phyloP scores from a whole-genome alignment of 2,888 invertebrate genomes.

The Hetaerina titia region DNA sequence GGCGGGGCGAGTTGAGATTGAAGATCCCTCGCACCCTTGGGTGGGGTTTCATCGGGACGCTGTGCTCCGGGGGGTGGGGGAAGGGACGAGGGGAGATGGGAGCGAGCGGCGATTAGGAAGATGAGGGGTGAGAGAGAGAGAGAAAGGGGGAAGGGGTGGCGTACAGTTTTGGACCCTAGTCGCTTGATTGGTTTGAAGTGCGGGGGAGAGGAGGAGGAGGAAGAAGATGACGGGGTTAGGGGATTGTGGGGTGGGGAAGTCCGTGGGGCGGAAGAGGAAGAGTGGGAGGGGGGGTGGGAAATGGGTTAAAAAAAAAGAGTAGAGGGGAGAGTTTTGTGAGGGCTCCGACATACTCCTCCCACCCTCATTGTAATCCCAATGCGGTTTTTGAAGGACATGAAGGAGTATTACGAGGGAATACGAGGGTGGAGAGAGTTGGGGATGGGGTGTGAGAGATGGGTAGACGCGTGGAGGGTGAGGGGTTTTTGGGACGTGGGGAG shows the following conservation, averaged over 20 bases:
- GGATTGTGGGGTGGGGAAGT: not conserved
- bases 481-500: not conserved
- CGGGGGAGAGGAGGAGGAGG: not conserved
- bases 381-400: constrained; percentile 49
- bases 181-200: constrained; percentile 62
- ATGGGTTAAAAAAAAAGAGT: not conserved
- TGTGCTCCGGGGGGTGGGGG: not conserved
- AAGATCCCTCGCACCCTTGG: not conserved
- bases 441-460: not conserved
- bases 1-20: not conserved
- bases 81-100: not conserved
- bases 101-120: constrained; percentile 43
- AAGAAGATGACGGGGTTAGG: not conserved
- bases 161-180: not conserved
- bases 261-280: not conserved
- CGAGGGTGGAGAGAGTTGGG: not conserved
- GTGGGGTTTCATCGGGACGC: not conserved
- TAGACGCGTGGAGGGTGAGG: not conserved
- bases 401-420: not conserved
- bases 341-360: not conserved
- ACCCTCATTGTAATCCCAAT: constrained; percentile 47
- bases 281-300: not conserved
- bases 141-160: not conserved
- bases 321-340: not conserved
- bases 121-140: not conserved